Evolutionary conservation across 2,888 invertebrate genomes (phyloP).

Genomic region (Leucoptera coffeella): DNA sequence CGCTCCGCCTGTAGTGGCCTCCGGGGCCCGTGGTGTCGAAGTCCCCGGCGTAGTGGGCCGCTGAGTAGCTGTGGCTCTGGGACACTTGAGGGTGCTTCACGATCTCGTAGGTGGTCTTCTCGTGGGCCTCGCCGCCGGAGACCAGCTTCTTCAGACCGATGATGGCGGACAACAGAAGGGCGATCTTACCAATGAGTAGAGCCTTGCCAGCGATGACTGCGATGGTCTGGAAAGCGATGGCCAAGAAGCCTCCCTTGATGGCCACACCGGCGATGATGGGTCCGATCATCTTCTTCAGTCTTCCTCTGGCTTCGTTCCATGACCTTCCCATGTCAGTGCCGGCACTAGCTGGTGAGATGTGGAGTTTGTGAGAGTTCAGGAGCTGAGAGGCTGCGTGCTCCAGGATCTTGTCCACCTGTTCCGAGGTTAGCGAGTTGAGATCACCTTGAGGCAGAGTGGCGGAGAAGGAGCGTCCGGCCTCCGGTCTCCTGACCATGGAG

Average conservation of each 20-base stretch:
- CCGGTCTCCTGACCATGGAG: conserved; percentile 42
- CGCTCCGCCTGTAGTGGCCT: conserved; percentile 55
- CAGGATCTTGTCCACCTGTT: conserved; percentile 56
- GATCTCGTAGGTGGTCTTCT: conserved; percentile 80
- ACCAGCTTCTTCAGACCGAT: conserved; percentile 77
- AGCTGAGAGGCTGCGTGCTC: conserved; percentile 51
- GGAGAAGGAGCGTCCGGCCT: conserved; percentile 38
- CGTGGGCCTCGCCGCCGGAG: conserved; percentile 58
- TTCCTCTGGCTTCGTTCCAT: conserved; percentile 50
- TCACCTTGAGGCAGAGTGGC: conserved; percentile 50
- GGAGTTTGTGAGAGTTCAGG: conserved; percentile 54
- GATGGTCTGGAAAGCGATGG: conserved; percentile 69
- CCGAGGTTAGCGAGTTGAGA: conserved; percentile 52
- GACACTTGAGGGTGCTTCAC: conserved; percentile 80
- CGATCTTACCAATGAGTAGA: conserved; percentile 76
- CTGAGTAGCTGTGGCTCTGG: conserved; percentile 70
- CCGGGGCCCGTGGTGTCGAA: conserved; percentile 53
- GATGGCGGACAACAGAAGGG: conserved; percentile 69
- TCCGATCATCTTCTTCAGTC: conserved; percentile 60
- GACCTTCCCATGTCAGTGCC: conserved; percentile 39
- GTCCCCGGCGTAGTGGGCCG: conserved; percentile 60
- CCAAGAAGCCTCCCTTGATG: conserved; percentile 65
- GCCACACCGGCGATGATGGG: conserved; percentile 64
- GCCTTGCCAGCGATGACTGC: conserved; percentile 76
- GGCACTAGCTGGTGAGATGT: conserved; percentile 36